phyloP scores from a whole-genome alignment of 2,888 invertebrate species.

The Patella pellucida region DNA sequence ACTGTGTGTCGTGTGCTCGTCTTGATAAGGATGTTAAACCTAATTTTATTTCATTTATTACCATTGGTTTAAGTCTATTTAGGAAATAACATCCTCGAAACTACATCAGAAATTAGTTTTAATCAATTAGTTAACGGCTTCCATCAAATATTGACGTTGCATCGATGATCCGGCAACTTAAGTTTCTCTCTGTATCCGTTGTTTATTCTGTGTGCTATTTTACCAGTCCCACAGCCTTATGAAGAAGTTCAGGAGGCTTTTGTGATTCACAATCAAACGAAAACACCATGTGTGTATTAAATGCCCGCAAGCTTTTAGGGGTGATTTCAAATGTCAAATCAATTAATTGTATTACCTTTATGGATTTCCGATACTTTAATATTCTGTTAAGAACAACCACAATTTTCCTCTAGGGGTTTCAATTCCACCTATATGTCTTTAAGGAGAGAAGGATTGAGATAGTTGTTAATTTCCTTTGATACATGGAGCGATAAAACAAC shows the following conservation, averaged over 20 bases:
- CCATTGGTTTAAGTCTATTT: too few relatives aligned
- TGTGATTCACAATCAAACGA: constrained; percentile 1
- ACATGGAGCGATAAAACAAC: too few relatives aligned
- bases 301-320: background rate
- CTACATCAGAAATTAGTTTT: background rate
- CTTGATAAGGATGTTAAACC: too few relatives aligned
- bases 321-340: constrained; percentile 11
- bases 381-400: background rate
- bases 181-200: background rate
- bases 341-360: constrained; percentile 9
- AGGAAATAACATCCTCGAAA: too few relatives aligned
- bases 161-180: background rate
- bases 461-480: too few relatives aligned
- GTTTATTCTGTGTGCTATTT: constrained; percentile 6
- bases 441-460: too few relatives aligned
- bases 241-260: background rate
- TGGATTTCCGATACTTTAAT: constrained; percentile 7
- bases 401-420: constrained; percentile 1
- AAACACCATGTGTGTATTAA: background rate
- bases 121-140: background rate
- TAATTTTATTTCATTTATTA: too few relatives aligned
- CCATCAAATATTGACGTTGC: background rate
- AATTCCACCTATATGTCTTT: too few relatives aligned
- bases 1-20: too few relatives aligned
- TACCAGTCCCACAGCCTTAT: background rate